Percentiles rank a stretch among this genome's conserved stretches.
Evolutionary conservation across 2,797 vertebrate species (phyloP).

Genomic region (Poliocrania exsul): DNA sequence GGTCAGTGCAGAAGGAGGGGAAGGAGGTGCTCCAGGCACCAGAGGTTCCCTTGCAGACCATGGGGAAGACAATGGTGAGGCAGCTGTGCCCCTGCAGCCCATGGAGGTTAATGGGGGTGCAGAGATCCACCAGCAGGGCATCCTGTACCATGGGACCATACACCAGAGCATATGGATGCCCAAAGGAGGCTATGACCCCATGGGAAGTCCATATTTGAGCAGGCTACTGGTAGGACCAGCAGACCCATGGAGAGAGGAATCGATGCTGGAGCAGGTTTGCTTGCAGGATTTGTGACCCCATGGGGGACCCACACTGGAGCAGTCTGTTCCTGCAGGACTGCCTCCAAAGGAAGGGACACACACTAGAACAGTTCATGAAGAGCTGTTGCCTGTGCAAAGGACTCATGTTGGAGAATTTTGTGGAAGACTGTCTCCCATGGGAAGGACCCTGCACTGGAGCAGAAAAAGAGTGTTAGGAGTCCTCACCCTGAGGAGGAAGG

Average conservation of each 20-base stretch:
- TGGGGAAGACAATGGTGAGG: neutral
- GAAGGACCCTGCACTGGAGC: accelerated
- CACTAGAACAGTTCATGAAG: accelerated
- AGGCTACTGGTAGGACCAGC: neutral
- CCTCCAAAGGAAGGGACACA: neutral
- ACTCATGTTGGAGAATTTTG: accelerated
- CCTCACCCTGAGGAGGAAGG: neutral
- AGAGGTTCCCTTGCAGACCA: neutral
- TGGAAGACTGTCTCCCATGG: accelerated
- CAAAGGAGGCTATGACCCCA: neutral
- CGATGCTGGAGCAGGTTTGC: neutral
- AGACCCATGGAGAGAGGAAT: neutral
- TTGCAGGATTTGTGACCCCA: neutral
- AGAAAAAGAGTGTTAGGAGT: neutral
- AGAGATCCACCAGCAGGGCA: neutral
- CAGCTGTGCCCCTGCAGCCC: neutral
- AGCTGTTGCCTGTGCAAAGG: neutral
- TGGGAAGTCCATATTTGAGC: neutral
- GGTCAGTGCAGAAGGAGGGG: neutral
- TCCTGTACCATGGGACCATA: accelerated
- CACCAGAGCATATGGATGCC: neutral
- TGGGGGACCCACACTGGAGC: neutral
- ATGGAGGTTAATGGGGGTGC: neutral
- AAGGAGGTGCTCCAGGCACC: neutral
- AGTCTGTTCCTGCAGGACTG: neutral